Conservation (phyloP, 2,888 invertebrate genomes). For the Willowsia nigromaculata region DNA sequence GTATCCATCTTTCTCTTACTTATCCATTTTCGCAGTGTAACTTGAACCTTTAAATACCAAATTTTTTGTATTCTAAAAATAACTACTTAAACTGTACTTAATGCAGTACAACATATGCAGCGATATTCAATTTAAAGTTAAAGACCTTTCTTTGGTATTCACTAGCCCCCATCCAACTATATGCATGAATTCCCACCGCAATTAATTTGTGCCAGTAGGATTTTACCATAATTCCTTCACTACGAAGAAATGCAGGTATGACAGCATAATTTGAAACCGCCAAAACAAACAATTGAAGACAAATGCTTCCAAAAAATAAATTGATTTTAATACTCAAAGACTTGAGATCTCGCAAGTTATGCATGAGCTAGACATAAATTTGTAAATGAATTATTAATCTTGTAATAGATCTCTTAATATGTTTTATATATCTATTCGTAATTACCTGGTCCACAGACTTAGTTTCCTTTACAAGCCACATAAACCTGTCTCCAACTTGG, state of each 20-base stretch:
- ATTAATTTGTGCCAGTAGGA: background rate
- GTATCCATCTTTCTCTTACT: background rate
- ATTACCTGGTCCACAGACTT: background rate
- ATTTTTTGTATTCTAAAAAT: too few relatives aligned
- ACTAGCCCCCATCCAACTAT: background rate
- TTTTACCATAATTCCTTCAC: too few relatives aligned
- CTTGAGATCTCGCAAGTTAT: too few relatives aligned
- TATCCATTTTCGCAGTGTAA: background rate
- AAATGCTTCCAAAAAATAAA: background rate
- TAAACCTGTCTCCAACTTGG: background rate
- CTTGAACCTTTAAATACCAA: background rate
- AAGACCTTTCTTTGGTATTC: background rate
- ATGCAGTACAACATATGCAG: too few relatives aligned
- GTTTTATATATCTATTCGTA: too few relatives aligned
- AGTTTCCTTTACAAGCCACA: background rate
- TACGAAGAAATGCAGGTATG: background rate
- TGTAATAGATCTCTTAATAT: too few relatives aligned
- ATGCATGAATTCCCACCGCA: background rate
- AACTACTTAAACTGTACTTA: too few relatives aligned
- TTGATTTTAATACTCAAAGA: background rate
- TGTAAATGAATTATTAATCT: too few relatives aligned
- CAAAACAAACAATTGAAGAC: background rate
- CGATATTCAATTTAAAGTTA: too few relatives aligned
- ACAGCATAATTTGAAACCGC: background rate
- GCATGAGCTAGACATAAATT: background rate